Conservation (phyloP, 2,888 invertebrate species). For the Mylabris sibirica region DNA sequence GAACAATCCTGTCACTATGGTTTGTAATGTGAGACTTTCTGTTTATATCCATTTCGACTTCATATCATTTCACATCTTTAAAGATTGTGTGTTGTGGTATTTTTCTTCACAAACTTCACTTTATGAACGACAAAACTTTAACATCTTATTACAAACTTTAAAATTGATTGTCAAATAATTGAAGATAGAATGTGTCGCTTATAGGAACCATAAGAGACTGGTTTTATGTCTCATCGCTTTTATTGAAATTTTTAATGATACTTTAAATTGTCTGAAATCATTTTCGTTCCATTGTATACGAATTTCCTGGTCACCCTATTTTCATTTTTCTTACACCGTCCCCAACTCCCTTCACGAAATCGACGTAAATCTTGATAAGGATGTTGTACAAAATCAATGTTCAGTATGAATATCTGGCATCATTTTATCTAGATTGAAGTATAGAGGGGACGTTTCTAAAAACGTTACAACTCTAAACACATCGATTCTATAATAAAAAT, state of each 20-base stretch:
- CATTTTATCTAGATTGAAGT: slow-evolving; percentile 42
- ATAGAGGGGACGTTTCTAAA: slow-evolving; percentile 14
- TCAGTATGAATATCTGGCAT: slow-evolving; percentile 49
- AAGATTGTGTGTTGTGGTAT: neutral
- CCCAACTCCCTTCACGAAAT: slow-evolving; percentile 38
- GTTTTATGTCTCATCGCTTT: slow-evolving; percentile 32
- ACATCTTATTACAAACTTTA: slow-evolving; percentile 32
- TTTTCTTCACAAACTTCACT: neutral
- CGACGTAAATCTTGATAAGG: slow-evolving; percentile 50
- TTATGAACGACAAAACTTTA: slow-evolving; percentile 17
- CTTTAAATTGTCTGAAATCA: slow-evolving; percentile 25
- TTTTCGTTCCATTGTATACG: slow-evolving; percentile 25
- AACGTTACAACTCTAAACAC: slow-evolving; percentile 22
- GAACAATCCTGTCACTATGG: slow-evolving; percentile 38
- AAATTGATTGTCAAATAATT: slow-evolving; percentile 40
- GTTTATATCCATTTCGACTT: neutral
- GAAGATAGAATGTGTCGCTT: slow-evolving; percentile 36
- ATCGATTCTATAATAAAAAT: slow-evolving; percentile 10
- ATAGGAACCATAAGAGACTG: slow-evolving; percentile 40
- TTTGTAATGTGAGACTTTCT: neutral
- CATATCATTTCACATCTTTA: neutral
- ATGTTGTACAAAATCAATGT: slow-evolving; percentile 48
- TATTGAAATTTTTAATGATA: slow-evolving; percentile 35
- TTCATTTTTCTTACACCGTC: slow-evolving; percentile 28
- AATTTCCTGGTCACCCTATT: neutral